Conservation (phyloP, 2,888 invertebrate species). For the Tanytarsus gracilentus region DNA sequence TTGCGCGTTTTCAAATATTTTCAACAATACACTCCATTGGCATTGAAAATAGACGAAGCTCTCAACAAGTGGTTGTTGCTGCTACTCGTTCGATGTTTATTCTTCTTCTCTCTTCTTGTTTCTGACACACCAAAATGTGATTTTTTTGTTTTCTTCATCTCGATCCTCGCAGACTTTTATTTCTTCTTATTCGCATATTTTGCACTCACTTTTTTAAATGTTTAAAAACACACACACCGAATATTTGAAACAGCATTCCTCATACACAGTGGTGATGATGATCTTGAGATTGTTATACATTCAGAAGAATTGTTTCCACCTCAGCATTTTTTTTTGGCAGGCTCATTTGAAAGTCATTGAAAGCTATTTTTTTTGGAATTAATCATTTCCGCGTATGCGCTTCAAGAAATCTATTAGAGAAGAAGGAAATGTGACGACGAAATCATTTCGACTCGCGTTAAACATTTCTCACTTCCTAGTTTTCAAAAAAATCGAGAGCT, state of each 20-base stretch:
- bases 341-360: conserved; percentile 28
- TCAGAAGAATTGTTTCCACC: conserved; percentile 4
- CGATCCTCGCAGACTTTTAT: conserved; percentile 15
- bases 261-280: background rate
- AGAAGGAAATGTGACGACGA: too few relatives aligned
- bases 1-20: conserved; percentile 28
- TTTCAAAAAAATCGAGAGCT: too few relatives aligned
- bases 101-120: conserved; percentile 6
- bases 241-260: conserved; percentile 3
- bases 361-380: conserved; percentile 28
- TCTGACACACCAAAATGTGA: conserved; percentile 12
- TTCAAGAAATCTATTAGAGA: background rate
- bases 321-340: too few relatives aligned
- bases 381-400: conserved; percentile 24
- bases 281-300: conserved; percentile 16
- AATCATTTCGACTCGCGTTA: too few relatives aligned
- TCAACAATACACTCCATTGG: conserved; percentile 27
- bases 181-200: background rate
- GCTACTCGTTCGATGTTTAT: conserved; percentile 14
- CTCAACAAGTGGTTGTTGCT: conserved; percentile 27
- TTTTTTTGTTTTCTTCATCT: background rate
- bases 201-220: too few relatives aligned
- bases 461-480: too few relatives aligned
- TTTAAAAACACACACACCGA: background rate
- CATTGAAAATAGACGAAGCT: conserved; percentile 25